Base-by-base conservation (phyloP, 2,888 invertebrate genomes). In the Meteorus cinctellus region DNA sequence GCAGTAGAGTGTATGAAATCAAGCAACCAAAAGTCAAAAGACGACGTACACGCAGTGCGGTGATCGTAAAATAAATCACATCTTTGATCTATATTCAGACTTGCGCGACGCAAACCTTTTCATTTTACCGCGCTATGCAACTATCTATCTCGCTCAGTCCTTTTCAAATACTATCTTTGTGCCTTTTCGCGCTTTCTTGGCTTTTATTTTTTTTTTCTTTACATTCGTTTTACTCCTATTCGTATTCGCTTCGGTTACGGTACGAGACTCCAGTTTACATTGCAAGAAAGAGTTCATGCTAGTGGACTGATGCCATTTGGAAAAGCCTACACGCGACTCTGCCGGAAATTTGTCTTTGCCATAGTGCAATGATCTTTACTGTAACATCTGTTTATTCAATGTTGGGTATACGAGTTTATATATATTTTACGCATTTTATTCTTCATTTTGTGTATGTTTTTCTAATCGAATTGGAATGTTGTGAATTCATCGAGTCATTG, bases 61-160 rank as follows among this genome's bases (percentile, higher is more conserved):
- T 80, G 82, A 87, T 87, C 86, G 85, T 87, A 85, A 88, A 88
- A 83, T 84, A 85, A 84, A 86, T 86, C 84, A 84, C 83, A 85
- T 84, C 87, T 88, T 88, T 88, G 87, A 88, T 88, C 87, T 88
- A 88, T 86, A 88, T 88, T 87, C 82, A 82, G 83, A 79, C 68
- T 74, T 63, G 41, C 19, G 55, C 55, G 55, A n/a, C 55, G 19
- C 70, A 10, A 27, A 62, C 41, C 63, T 72, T 63, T 72, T 41
- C 36, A 36, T 70, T 70, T n/a, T 27, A 31, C 73, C 78, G 66
- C 74, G 65, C 73, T 41, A 48, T 70, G 41, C 70, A 31, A 34
- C 51, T 19, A 51, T 36, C 60, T 24, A 55, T 68, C 27, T 68
- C 51, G 16, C 51, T 31, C 51, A 4, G 4, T 31, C 27, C 29